Evolutionary conservation across 2,797 vertebrate genomes (phyloP).

Genomic region (Tolypeutes matacus): DNA sequence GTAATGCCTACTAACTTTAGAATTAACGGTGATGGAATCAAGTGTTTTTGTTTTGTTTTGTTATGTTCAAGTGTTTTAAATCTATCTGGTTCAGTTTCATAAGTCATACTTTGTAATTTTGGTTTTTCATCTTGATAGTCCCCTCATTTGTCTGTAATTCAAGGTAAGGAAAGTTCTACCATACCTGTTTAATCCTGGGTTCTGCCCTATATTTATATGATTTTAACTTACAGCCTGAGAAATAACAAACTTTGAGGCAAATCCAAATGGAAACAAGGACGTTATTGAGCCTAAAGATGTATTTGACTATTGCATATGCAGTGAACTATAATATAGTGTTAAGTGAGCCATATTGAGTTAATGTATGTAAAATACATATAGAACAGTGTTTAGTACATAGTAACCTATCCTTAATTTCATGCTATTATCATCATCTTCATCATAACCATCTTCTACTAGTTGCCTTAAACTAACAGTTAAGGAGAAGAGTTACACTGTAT

Average conservation of each 20-base stretch:
- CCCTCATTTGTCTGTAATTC: constrained; percentile 44
- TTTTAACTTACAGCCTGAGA: constrained; percentile 59
- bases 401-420: constrained; percentile 11
- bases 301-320: constrained; percentile 27
- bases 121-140: background rate
- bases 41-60: background rate
- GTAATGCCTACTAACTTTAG: constrained; percentile 47
- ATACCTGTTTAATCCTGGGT: background rate
- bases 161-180: background rate
- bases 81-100: constrained; percentile 14
- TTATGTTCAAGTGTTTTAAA: background rate
- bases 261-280: constrained; percentile 38
- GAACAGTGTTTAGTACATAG: background rate
- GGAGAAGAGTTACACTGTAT: background rate
- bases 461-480: constrained; percentile 37
- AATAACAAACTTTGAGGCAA: constrained; percentile 41
- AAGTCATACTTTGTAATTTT: background rate
- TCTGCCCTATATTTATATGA: background rate
- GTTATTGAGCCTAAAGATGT: constrained; percentile 47
- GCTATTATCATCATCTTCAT: background rate
- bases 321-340: constrained; percentile 6
- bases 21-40: background rate
- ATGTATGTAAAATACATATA: background rate
- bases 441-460: background rate
- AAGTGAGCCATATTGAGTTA: constrained; percentile 19